A percentile compares a stretch with the other conserved stretches of the same genome.
phyloP scores from a whole-genome alignment of 92 coral and sea anemone genomes.

The Umimayanthus kanabou region DNA sequence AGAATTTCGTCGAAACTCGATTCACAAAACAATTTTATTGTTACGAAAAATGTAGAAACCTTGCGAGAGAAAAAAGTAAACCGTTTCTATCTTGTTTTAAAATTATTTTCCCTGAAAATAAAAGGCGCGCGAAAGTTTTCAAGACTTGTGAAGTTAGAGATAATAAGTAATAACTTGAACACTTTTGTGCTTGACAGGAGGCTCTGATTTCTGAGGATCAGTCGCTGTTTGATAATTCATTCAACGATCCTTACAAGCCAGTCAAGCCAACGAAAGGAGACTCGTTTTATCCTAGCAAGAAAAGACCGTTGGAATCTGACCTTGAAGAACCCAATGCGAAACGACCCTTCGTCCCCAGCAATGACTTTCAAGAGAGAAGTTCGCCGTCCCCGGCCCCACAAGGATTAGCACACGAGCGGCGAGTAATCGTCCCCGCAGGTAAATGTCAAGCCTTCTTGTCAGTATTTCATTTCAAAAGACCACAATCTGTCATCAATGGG shows the following conservation, averaged over 20 bases:
- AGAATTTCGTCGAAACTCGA: neutral
- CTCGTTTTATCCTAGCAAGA: conserved; percentile 73
- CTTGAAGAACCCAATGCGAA: conserved; percentile 93
- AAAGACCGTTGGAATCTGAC: conserved; percentile 84
- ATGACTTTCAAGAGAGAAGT: conserved; percentile 91
- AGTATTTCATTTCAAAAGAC: conserved; percentile 42
- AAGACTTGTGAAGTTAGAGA: conserved; percentile 37
- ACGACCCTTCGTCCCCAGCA: conserved; percentile 87
- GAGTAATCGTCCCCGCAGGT: conserved; percentile 99
- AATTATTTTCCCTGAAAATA: neutral
- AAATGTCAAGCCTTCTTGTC: conserved; percentile 38
- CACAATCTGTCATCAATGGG: conserved; percentile 53
- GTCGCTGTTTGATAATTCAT: conserved; percentile 88
- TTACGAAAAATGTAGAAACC: neutral
- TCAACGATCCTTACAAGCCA: conserved; percentile 95
- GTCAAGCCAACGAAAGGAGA: conserved; percentile 73
- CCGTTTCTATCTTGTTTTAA: neutral
- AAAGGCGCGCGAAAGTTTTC: neutral
- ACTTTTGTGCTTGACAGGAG: conserved; percentile 34
- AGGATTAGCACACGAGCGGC: conserved; percentile 88
- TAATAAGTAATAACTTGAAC: neutral
- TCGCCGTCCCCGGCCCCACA: conserved; percentile 96
- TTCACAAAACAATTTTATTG: neutral
- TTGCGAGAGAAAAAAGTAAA: neutral
- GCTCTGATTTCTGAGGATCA: conserved; percentile 86